Base-by-base conservation (phyloP, 2,113 vertebrate genomes). In the Sterrhoptilus dennistouni region DNA sequence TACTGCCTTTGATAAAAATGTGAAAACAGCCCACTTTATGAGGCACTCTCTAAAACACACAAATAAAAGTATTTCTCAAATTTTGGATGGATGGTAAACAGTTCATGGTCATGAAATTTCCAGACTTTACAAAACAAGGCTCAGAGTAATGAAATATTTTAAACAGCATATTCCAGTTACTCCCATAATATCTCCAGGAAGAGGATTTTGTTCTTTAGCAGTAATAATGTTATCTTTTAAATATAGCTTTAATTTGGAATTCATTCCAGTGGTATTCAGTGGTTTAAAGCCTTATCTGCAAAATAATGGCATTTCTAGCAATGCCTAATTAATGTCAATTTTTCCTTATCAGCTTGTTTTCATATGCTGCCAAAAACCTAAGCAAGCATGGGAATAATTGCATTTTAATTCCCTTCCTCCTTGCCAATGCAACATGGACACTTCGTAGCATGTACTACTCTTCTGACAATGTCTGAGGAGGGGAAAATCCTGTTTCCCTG, bases 291-390 rank as follows among this genome's bases (percentile, higher is more conserved):
- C 35, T 29, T 90, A 40, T 88, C 38, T 90, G 47, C 17, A 83
- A 86, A 96, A 88, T 85, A 93, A 70, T 75, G 78, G 38, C 29
- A 44, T 83, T 96, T 88, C 54, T 76, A 81, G 33, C 63, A 88
- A 80, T 60, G 47, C 9, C 40, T 90, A 90, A 86, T 90, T 90
- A 93, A 88, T 52, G 52, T 66, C 21, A 91, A 14, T 47, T 93
- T 52, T 63, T 83, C 38, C 33, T 71, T 83, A 96, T 89, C 78
- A 40, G 18, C 50, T 87, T 93, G 42, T 83, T 96, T 94, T 90
- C 68, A 88, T 74, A 36, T 18, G 27, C 79, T 94, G 66, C 78
- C 63, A 86, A 56, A 89, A 87, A 69, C 59, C 19, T 36, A 82
- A 84, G 77, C 3, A 6, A 83, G 75, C 38, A 22, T 81, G 54